Conservation (phyloP, 2,113 vertebrate species). For the Acrocephalus kingi region DNA sequence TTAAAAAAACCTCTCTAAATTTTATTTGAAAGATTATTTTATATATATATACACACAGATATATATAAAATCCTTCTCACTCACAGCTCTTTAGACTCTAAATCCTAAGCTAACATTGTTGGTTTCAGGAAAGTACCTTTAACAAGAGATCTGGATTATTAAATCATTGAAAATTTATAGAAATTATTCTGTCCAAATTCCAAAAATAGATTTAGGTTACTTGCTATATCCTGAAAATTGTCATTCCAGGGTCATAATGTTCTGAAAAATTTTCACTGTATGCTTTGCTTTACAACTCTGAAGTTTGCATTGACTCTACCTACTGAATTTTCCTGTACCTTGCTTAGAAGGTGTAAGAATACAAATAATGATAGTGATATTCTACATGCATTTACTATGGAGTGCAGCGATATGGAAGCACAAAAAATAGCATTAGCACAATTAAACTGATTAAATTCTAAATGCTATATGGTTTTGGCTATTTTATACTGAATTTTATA, state of each 20-base stretch:
- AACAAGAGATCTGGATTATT: not conserved
- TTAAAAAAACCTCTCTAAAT: not conserved
- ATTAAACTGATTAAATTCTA: not conserved
- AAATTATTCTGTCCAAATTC: not conserved
- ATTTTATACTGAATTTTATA: not conserved
- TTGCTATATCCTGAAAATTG: not conserved
- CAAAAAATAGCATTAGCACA: not conserved
- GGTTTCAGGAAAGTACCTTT: not conserved
- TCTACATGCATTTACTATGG: not conserved
- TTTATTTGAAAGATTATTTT: not conserved
- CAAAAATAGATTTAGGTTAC: not conserved
- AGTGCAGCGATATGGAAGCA: not conserved
- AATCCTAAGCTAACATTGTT: not conserved
- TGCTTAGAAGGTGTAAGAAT: not conserved
- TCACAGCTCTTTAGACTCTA: not conserved
- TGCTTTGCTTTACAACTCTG: not conserved
- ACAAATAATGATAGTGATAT: not conserved
- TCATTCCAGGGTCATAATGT: not conserved
- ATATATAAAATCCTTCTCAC: not conserved
- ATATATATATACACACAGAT: too few species aligned
- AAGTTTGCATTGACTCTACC: not conserved
- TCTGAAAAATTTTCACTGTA: not conserved
- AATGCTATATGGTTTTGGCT: not conserved
- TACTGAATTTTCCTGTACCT: not conserved
- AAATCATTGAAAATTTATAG: not conserved